Evolutionary conservation across 2,113 vertebrate species (phyloP).

Genomic region (Spermophilus dauricus): DNA sequence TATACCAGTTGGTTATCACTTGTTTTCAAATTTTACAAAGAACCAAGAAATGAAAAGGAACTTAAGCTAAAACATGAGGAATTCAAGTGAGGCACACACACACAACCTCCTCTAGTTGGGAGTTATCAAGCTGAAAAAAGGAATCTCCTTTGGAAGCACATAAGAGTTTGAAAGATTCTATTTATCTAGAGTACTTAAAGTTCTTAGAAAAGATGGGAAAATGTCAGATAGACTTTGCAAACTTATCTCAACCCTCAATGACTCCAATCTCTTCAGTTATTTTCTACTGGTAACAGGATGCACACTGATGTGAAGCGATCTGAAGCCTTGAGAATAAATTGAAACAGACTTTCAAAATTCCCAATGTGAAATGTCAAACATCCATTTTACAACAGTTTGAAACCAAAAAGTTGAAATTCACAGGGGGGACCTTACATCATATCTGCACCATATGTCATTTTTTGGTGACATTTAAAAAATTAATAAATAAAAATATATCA

Average conservation of each 20-base stretch:
- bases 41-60: not conserved
- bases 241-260: not conserved
- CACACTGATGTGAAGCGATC: not conserved
- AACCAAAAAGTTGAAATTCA: not conserved
- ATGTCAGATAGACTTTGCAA: not conserved
- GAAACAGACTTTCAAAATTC: conserved; percentile 25
- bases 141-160: not conserved
- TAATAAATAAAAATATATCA: not conserved
- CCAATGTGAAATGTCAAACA: not conserved
- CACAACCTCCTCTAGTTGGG: not conserved
- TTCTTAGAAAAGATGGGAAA: conserved; percentile 23
- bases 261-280: not conserved
- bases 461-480: not conserved
- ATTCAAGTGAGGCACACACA: not conserved
- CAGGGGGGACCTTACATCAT: rapidly evolving
- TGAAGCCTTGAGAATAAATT: not conserved
- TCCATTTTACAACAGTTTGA: not conserved
- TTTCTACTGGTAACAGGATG: not conserved
- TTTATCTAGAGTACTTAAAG: conserved; percentile 36
- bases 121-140: not conserved
- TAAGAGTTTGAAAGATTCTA: not conserved
- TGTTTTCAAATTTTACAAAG: conserved; percentile 5
- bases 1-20: not conserved
- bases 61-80: not conserved
- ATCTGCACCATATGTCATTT: not conserved